Evolutionary conservation across 2,113 vertebrate species (phyloP).

Genomic region (Ramphastos sulfuratus): DNA sequence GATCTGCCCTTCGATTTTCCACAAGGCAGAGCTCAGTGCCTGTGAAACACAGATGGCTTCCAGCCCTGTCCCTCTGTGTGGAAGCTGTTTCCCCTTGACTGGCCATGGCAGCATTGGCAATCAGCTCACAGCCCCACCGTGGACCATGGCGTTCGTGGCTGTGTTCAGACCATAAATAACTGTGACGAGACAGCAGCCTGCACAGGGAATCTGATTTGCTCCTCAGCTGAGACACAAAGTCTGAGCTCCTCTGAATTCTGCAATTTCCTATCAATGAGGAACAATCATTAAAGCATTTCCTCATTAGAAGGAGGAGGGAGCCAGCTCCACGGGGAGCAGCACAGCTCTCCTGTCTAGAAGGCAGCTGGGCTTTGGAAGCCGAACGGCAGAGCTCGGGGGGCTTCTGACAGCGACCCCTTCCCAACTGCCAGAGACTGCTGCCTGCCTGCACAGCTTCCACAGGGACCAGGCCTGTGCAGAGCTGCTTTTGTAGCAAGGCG

Average conservation of each 20-base stretch:
- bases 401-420: background rate
- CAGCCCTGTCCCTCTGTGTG: background rate
- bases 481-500: constrained; percentile 24
- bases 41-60: background rate
- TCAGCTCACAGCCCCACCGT: background rate
- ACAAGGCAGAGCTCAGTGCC: background rate
- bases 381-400: background rate
- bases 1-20: background rate
- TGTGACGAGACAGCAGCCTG: background rate
- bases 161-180: background rate
- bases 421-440: background rate
- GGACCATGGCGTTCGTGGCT: background rate
- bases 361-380: background rate
- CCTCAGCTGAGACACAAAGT: constrained; percentile 22
- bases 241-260: constrained; percentile 24
- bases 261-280: constrained; percentile 28
- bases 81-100: background rate
- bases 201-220: background rate
- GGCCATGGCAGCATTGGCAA: background rate
- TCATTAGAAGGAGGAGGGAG: constrained; percentile 23
- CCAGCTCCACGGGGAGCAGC: background rate
- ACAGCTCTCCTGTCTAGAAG: background rate
- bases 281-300: constrained; percentile 18
- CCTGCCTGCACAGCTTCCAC: background rate
- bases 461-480: background rate